phyloP scores from a whole-genome alignment of 2,797 vertebrate genomes.

The Falco rusticolus region DNA sequence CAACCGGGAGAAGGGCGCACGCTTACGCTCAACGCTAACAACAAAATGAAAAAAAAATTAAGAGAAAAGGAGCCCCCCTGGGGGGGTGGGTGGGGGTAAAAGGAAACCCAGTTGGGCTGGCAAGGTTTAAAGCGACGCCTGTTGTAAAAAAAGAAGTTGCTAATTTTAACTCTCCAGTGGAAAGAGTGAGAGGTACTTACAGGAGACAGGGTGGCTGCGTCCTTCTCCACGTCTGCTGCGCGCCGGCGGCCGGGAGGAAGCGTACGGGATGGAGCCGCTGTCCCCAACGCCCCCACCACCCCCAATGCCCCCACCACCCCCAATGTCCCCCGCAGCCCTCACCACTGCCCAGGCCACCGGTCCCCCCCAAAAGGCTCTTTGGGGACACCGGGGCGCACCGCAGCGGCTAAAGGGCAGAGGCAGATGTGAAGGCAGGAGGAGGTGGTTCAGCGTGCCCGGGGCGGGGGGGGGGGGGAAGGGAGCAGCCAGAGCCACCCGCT shows the following conservation, averaged over 20 bases:
- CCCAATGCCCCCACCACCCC: neutral
- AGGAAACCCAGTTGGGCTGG: constrained; percentile 19
- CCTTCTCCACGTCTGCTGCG: constrained; percentile 3
- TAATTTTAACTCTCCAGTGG: constrained; percentile 71
- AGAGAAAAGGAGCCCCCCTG: neutral
- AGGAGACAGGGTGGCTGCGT: constrained; percentile 51
- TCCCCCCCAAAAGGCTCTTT: accelerated
- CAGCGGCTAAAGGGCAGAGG: constrained; percentile 28
- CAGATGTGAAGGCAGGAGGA: constrained; percentile 29
- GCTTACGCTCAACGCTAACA: neutral
- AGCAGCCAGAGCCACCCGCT: neutral
- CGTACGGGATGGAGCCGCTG: neutral
- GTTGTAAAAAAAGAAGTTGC: constrained; percentile 49
- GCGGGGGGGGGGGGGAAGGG: neutral
- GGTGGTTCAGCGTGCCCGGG: neutral
- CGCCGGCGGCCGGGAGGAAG: neutral
- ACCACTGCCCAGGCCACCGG: neutral
- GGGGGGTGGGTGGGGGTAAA: neutral
- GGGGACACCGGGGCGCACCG: neutral
- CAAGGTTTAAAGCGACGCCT: constrained; percentile 27
- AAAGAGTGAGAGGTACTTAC: constrained; percentile 67
- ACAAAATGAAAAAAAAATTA: neutral
- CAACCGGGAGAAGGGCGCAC: neutral
- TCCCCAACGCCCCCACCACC: neutral
- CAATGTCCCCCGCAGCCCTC: no score